Evolutionary conservation across 37 sponge, comb jelly and placozoan species (phyloP), one percentile per base, ranked within the genome.

Genomic region (Halichondria panicea): DNA sequence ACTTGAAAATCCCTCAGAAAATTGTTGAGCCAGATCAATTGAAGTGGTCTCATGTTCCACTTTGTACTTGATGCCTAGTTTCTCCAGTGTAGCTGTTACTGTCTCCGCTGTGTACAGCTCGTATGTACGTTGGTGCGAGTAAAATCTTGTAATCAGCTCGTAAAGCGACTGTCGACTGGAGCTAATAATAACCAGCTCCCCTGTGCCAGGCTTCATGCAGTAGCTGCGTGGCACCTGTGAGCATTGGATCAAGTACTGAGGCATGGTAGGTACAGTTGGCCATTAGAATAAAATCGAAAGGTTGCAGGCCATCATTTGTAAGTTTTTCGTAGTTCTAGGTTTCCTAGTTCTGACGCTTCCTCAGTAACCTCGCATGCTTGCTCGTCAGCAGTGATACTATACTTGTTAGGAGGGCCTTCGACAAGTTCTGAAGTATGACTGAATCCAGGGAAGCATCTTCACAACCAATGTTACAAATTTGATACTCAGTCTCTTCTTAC

Each of bases 401-500:
- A 6, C 59, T 39, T 6, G 25, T 24, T 1, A 59, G 73, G 24
- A 34, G 34, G 2, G 58, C 18, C 22, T 53, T 38, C 33, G 6
- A 41, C 46, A 79, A 30, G 5, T 43, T 55, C n/a, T 43, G 45
- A 19, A 79, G 59, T 15, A 79, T 60, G 43, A 8, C 35, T 13
- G n/a, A n/a, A 28, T 79, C 80, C 22, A 79, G 60, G 25, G 60
- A 4, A 25, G 70, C 80, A 79, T 79, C 80, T 59, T 59, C 80
- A 59, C 80, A 79, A 7, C 80, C 80, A 55, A 79, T 41, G 32
- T 48, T 61, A 33, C 80, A 79, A 7, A 79, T 41, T 42, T 60
- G 55, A 9, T 70, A 28, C 11, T 15, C 65, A 66, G n/a, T n/a
- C n/a, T n/a, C n/a, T n/a, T n/a, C n/a, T n/a, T n/a, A n/a, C n/a